Base-by-base conservation (phyloP, 1,140 invertebrate species). In the Metopolophium dirhodum region DNA sequence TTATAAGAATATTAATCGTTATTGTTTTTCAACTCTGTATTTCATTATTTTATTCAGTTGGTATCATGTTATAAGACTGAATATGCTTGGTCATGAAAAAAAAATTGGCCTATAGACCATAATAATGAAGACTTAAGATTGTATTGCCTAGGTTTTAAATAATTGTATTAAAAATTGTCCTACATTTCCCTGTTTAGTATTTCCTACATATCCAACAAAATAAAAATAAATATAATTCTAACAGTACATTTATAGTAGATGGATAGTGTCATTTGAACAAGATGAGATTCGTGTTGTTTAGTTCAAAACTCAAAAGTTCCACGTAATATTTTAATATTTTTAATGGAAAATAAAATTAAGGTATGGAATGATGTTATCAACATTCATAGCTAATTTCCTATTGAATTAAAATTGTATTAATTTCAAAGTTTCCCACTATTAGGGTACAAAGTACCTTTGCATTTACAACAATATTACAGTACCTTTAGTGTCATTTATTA, bases 61-160 rank as follows among this genome's bases (percentile, higher is more conserved):
- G 54, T 90, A 41, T 90, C 26, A 90, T 68, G 37, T 90, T 90
- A 14, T 68, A 90, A 90, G 89, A 90, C 89, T 90, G 89, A 90
- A 90, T 47, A 90, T 90, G 89, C 57, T 68, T 61, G 37, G 51
- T 90, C 14, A 45, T 88, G 20, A 11, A 68, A 61, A 68, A 61
- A 90, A 61, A 45, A 61, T 61, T 90, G 54, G 35, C 89, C 37
- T 68, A 47, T 90, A 68, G 6, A 90, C 23, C 37, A n/a, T 90
- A 45, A 68, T 20, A 68, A 68, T 57, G 22, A 23, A 89, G 49
- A 89, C 87, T 89, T 89, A 89, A 57, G 37, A 61, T 68, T 68
- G 20, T 90, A 61, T 90, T 68, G 54, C 26, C 8, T 68, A 68
- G 26, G 18, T 68, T 90, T 47, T 45, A n/a, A 90, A 90, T 45